Percentiles rank a stretch among this genome's conserved stretches.
Conservation (phyloP, 1,140 invertebrate species). For the Ceratina calcarata region DNA sequence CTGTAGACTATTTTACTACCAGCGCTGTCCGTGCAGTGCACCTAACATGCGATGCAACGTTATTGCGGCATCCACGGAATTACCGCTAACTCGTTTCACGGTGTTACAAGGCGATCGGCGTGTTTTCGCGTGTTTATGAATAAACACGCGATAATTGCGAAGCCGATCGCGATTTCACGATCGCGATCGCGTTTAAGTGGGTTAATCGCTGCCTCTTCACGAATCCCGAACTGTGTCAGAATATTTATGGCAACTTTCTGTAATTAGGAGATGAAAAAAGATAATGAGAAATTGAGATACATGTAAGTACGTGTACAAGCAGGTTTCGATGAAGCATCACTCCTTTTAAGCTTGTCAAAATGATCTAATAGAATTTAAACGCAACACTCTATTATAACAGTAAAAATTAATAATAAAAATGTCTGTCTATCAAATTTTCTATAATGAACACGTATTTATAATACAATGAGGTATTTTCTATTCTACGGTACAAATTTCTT, state of each 20-base stretch:
- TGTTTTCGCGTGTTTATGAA: neutral
- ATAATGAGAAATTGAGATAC: conserved; percentile 9
- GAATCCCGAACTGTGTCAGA: neutral
- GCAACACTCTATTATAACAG: too few species aligned
- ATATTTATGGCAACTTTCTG: neutral
- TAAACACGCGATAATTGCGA: conserved; percentile 3
- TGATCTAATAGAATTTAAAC: too few species aligned
- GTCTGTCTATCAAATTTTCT: too few species aligned
- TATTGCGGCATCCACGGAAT: conserved; percentile 33
- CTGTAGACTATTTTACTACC: conserved; percentile 57
- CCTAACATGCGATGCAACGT: conserved; percentile 6
- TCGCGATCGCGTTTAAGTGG: conserved; percentile 12
- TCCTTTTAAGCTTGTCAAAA: too few species aligned
- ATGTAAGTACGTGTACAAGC: neutral
- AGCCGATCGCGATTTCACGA: conserved; percentile 24
- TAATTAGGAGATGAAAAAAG: neutral
- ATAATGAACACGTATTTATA: too few species aligned
- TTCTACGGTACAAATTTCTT: too few species aligned
- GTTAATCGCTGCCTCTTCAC: neutral
- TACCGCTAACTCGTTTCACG: conserved; percentile 28
- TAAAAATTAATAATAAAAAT: too few species aligned
- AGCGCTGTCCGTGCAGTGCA: neutral
- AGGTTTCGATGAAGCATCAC: neutral
- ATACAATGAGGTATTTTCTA: too few species aligned
- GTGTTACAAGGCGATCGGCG: conserved; percentile 17